Evolutionary conservation across 2,888 invertebrate genomes (phyloP).

Genomic region (Rhogogaster chlorosoma): DNA sequence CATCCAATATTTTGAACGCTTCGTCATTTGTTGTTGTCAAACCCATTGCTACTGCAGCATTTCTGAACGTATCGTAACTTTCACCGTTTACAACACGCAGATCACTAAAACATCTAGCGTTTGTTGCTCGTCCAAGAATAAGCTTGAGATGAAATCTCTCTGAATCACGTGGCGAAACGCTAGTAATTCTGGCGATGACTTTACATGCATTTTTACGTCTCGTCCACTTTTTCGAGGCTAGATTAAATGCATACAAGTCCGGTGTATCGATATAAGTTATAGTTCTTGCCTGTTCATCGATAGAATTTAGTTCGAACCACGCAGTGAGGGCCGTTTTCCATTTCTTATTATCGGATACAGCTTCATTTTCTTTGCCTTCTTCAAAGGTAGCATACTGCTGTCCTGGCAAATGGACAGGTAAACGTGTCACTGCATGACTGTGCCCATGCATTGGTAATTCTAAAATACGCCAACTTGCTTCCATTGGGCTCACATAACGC

Average conservation of each 20-base stretch:
- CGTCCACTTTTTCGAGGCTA: neutral
- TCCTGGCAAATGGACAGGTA: too few species aligned
- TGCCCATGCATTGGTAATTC: too few species aligned
- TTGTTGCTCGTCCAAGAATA: constrained; percentile 54
- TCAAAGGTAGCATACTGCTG: too few species aligned
- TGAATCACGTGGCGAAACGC: neutral
- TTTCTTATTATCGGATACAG: constrained; percentile 13
- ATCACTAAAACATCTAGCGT: constrained; percentile 55
- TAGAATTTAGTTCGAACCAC: constrained; percentile 62
- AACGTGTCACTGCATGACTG: too few species aligned
- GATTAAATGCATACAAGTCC: neutral
- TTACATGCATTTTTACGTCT: constrained; percentile 12
- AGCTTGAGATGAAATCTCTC: constrained; percentile 54
- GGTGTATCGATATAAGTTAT: constrained; percentile 63
- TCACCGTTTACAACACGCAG: constrained; percentile 57
- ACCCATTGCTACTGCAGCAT: constrained; percentile 57
- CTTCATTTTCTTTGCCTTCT: constrained; percentile 46
- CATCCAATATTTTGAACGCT: too few species aligned
- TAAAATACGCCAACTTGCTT: too few species aligned
- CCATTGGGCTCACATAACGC: constrained; percentile 69
- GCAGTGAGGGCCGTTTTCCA: constrained; percentile 59
- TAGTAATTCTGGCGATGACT: neutral
- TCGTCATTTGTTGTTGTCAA: constrained; percentile 54
- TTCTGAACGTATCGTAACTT: constrained; percentile 56
- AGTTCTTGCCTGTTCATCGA: constrained; percentile 56